Evolutionary conservation across 2,888 invertebrate genomes (phyloP).

Genomic region (Nyleta sp.): DNA sequence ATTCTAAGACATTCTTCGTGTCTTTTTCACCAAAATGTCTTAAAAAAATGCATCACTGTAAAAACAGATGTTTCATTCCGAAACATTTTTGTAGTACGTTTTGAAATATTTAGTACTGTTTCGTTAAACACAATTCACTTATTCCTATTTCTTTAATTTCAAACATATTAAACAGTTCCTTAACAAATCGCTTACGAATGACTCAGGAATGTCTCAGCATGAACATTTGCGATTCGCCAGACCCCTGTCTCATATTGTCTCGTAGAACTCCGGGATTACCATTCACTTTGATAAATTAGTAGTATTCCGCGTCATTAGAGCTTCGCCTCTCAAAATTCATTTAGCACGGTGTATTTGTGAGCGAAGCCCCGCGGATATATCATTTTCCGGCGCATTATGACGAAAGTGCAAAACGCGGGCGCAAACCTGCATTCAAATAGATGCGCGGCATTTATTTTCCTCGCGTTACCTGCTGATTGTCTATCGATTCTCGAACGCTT

Average conservation of each 20-base stretch:
- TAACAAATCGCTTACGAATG: background rate
- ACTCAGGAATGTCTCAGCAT: background rate
- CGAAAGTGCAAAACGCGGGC: too few relatives aligned
- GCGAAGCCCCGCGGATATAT: slow-evolving; percentile 5
- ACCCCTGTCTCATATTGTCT: slow-evolving; percentile 6
- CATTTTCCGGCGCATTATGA: slow-evolving; percentile 7
- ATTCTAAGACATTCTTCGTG: too few relatives aligned
- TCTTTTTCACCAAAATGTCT: too few relatives aligned
- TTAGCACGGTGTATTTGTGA: slow-evolving; percentile 15
- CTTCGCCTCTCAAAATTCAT: slow-evolving; percentile 20
- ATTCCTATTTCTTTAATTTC: too few relatives aligned
- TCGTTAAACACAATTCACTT: too few relatives aligned
- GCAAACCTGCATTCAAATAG: too few relatives aligned
- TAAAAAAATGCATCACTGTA: too few relatives aligned
- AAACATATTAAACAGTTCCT: too few relatives aligned
- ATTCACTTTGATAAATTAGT: slow-evolving; percentile 20
- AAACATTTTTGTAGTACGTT: too few relatives aligned
- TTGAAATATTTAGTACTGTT: too few relatives aligned
- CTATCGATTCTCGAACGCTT: slow-evolving; percentile 23
- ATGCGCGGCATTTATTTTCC: background rate
- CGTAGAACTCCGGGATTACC: background rate
- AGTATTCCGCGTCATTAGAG: slow-evolving; percentile 21
- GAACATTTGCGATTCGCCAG: background rate
- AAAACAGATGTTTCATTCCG: too few relatives aligned
- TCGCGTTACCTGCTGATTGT: background rate